Percentiles rank a stretch among this genome's conserved stretches.
phyloP scores from a whole-genome alignment of 2,797 vertebrate species.

The Poeciliopsis turneri region DNA sequence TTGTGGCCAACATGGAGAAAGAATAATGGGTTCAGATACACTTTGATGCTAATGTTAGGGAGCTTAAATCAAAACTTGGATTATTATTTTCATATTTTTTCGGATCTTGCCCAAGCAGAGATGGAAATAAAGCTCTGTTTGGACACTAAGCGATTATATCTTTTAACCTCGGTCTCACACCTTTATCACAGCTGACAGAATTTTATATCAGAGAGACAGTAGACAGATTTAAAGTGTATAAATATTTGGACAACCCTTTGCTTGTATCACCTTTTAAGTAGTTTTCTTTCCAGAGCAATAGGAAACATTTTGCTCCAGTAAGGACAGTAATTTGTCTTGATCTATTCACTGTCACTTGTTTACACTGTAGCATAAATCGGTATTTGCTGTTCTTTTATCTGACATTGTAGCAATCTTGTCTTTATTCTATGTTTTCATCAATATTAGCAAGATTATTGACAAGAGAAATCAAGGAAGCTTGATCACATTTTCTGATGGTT shows the following conservation, averaged over 20 bases:
- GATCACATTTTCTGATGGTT: background rate
- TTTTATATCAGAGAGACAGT: background rate
- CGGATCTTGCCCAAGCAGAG: background rate
- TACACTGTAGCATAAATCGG: background rate
- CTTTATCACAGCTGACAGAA: background rate
- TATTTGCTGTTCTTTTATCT: background rate
- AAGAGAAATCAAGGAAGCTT: background rate
- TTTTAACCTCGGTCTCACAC: background rate
- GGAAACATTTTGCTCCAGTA: background rate
- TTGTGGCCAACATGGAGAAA: constrained; percentile 14
- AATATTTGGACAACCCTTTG: background rate
- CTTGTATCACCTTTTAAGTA: background rate
- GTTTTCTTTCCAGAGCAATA: background rate
- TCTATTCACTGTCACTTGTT: background rate
- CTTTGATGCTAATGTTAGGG: background rate
- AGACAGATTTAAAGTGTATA: background rate
- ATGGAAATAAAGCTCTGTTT: background rate
- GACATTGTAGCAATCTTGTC: background rate
- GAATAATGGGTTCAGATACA: background rate
- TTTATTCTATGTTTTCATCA: background rate
- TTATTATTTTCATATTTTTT: background rate
- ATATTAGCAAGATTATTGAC: background rate
- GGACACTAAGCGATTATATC: background rate
- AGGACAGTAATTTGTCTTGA: background rate
- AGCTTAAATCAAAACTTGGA: background rate